Percentiles rank a stretch among this genome's conserved stretches.
Evolutionary conservation across 2,113 vertebrate genomes (phyloP).

Genomic region (Ardeotis arabs): DNA sequence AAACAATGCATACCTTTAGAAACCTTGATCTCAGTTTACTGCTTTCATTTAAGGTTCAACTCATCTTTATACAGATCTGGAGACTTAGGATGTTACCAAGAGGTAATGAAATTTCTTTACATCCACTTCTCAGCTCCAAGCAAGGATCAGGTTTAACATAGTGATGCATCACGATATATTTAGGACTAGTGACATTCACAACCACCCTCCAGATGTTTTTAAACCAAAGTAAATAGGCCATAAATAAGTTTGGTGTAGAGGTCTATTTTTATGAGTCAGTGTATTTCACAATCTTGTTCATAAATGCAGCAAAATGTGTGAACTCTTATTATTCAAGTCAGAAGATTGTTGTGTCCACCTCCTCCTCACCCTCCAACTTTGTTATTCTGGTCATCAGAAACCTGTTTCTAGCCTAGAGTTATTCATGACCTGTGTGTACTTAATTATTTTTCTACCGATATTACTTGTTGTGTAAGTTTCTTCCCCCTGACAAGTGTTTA

Average conservation of each 20-base stretch:
- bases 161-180: background rate
- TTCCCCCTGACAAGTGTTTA: background rate
- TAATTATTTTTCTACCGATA: background rate
- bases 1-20: background rate
- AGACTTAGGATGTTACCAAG: background rate
- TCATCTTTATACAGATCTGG: background rate
- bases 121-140: background rate
- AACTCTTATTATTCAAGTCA: background rate
- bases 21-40: background rate
- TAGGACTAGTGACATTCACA: background rate
- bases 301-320: background rate
- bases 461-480: background rate
- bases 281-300: background rate
- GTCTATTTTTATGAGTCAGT: background rate
- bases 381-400: background rate
- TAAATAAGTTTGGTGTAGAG: background rate
- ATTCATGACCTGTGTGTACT: background rate
- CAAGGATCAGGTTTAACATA: background rate
- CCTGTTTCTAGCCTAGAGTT: background rate
- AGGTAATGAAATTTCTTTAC: background rate
- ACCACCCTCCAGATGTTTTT: background rate
- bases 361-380: fast-evolving
- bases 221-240: background rate
- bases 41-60: background rate
- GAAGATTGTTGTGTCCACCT: background rate